Percentiles rank a stretch among this genome's conserved stretches.
phyloP scores from a whole-genome alignment of 2,797 vertebrate species.

The Muscicapa comitata region DNA sequence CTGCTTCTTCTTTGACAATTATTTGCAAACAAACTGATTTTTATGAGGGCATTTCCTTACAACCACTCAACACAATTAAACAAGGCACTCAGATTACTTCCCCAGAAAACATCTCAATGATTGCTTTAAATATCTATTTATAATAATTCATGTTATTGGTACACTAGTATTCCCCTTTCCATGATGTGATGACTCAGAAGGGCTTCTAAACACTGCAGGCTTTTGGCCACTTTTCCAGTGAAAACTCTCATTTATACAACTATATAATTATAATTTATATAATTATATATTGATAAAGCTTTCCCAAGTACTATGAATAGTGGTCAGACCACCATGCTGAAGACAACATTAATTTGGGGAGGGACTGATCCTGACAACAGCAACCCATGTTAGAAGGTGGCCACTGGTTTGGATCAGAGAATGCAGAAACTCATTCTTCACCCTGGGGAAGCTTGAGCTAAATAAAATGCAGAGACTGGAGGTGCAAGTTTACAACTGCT shows the following conservation, averaged over 20 bases:
- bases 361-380: not conserved
- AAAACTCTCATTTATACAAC: not conserved
- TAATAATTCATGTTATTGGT: not conserved
- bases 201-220: not conserved
- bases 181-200: not conserved
- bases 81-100: not conserved
- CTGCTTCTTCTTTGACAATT: not conserved
- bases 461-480: not conserved
- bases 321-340: not conserved
- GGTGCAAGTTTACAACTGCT: not conserved
- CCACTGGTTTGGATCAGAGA: not conserved
- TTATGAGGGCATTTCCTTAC: not conserved
- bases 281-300: not conserved
- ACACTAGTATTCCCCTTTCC: not conserved
- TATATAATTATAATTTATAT: not conserved
- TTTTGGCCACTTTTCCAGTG: not conserved
- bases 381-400: not conserved
- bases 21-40: not conserved
- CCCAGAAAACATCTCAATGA: not conserved
- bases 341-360: not conserved
- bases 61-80: not conserved
- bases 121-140: not conserved
- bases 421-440: not conserved
- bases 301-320: not conserved
- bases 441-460: not conserved